Conservation (phyloP, 2,797 vertebrate species). For the Pangasius larnaudii region DNA sequence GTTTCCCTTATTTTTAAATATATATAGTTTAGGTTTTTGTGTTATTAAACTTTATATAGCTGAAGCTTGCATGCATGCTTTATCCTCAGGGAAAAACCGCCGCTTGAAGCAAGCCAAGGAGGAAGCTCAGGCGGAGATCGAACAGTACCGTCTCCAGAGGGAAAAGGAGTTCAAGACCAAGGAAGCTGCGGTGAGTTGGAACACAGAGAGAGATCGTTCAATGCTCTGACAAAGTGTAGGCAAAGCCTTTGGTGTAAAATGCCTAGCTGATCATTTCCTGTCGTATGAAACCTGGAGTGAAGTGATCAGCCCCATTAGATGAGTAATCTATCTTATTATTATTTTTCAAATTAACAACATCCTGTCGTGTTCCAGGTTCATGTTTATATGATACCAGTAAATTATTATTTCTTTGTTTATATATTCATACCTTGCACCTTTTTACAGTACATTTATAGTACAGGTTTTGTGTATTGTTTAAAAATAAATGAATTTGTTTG, state of each 20-base stretch:
- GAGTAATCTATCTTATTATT: neutral
- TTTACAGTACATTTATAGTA: too few relatives aligned
- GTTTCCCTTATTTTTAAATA: neutral
- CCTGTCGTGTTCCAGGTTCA: neutral
- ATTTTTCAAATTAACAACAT: neutral
- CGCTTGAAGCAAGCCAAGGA: constrained; percentile 97
- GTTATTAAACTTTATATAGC: neutral
- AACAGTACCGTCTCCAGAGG: constrained; percentile 93
- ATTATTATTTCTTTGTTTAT: neutral
- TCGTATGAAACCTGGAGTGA: neutral
- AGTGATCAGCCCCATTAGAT: neutral
- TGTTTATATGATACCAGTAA: neutral
- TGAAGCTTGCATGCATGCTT: neutral
- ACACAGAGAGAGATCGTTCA: too few relatives aligned
- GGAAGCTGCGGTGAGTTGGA: constrained; percentile 85
- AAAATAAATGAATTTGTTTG: too few relatives aligned
- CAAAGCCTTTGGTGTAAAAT: neutral
- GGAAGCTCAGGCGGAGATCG: constrained; percentile 96
- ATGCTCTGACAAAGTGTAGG: neutral
- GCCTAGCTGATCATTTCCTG: neutral
- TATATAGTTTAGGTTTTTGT: neutral
- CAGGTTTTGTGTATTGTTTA: too few relatives aligned
- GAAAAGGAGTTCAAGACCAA: constrained; percentile 98
- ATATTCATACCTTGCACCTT: too few relatives aligned
- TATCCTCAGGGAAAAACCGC: constrained; percentile 86